Evolutionary conservation across 2,113 vertebrate species (phyloP).

Genomic region (Anarhynchus alexandrinus): DNA sequence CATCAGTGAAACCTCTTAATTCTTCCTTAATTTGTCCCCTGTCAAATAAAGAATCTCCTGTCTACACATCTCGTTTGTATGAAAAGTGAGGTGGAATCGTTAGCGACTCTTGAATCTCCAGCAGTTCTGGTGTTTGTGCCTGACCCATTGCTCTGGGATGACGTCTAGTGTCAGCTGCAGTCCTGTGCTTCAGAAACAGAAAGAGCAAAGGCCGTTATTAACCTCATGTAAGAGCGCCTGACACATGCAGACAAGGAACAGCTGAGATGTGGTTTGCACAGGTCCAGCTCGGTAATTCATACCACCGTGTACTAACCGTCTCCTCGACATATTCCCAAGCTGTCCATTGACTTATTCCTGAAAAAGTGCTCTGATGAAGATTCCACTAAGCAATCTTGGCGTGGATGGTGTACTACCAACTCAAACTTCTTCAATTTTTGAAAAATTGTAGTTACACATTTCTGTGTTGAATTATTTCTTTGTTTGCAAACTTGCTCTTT

Average conservation of each 20-base stretch:
- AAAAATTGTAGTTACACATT: not conserved
- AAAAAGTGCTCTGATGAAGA: not conserved
- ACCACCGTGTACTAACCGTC: not conserved
- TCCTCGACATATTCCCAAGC: accelerated
- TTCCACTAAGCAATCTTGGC: not conserved
- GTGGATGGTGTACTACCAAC: not conserved
- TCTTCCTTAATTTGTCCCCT: not conserved
- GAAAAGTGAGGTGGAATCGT: not conserved
- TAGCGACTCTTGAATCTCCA: not conserved
- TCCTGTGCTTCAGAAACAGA: not conserved
- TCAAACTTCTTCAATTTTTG: not conserved
- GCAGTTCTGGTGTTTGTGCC: not conserved
- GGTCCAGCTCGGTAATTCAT: not conserved
- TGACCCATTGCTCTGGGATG: not conserved
- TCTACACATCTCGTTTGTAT: not conserved
- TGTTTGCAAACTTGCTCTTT: not conserved
- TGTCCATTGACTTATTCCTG: not conserved
- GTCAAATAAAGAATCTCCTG: not conserved
- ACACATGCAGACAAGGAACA: not conserved
- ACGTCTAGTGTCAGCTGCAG: not conserved
- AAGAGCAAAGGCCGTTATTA: not conserved
- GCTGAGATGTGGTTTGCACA: not conserved
- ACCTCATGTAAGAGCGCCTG: not conserved
- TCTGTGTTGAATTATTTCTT: not conserved
- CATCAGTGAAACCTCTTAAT: not conserved